Conservation (phyloP, 2,888 invertebrate genomes). For the Heliconius sara region DNA sequence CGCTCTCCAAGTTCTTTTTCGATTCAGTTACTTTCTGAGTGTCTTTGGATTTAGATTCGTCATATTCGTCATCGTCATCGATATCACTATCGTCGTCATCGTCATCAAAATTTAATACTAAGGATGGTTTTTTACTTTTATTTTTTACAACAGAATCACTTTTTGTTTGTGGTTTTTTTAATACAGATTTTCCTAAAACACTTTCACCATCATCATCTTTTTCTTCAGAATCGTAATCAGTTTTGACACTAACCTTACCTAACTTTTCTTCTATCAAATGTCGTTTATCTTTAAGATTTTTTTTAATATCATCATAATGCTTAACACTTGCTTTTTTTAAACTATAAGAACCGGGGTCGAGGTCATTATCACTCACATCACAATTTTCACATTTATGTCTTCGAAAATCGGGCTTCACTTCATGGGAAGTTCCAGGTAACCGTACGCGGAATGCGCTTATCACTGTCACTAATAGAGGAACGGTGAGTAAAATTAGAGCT, state of each 20-base stretch:
- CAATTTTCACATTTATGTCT: slow-evolving; percentile 74
- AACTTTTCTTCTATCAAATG: slow-evolving; percentile 58
- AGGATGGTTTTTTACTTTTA: slow-evolving; percentile 43
- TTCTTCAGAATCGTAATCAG: slow-evolving; percentile 50
- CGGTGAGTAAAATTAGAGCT: slow-evolving; percentile 78
- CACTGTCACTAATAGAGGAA: slow-evolving; percentile 79
- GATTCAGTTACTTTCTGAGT: slow-evolving; percentile 44
- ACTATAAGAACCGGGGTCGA: slow-evolving; percentile 66
- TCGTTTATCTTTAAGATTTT: slow-evolving; percentile 64
- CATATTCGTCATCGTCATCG: slow-evolving; percentile 45
- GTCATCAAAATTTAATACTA: slow-evolving; percentile 44
- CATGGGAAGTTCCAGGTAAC: slow-evolving; percentile 67
- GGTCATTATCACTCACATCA: slow-evolving; percentile 69
- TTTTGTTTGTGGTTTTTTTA: slow-evolving; percentile 32
- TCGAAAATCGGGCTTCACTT: slow-evolving; percentile 59
- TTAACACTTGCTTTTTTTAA: slow-evolving; percentile 72
- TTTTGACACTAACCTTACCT: slow-evolving; percentile 51
- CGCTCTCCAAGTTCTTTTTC: slow-evolving; percentile 46
- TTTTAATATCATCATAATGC: slow-evolving; percentile 66
- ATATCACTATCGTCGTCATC: slow-evolving; percentile 45
- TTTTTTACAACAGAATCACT: slow-evolving; percentile 37
- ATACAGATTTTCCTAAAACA: slow-evolving; percentile 34
- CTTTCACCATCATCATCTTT: slow-evolving; percentile 58
- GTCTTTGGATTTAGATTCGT: slow-evolving; percentile 35
- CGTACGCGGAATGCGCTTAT: slow-evolving; percentile 82